Evolutionary conservation across 2,113 vertebrate species (phyloP), one percentile per base, ranked within the genome.

Genomic region (Pseudois nayaur): DNA sequence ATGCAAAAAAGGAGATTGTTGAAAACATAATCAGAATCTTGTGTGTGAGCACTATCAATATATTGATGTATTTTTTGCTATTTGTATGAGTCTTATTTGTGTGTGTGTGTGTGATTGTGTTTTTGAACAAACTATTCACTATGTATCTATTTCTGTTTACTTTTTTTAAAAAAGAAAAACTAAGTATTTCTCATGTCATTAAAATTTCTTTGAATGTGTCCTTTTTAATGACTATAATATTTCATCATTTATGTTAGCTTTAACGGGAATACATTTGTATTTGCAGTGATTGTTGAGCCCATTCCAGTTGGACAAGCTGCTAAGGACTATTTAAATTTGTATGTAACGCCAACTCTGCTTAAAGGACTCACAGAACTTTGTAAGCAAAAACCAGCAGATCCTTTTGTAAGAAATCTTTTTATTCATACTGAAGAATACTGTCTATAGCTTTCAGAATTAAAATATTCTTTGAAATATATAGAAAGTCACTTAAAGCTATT

Each of bases 341-440:
- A 98, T 23, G 98, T 99, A 19, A 99, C 98, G 85, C 99, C 99
- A 52, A 99, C 99, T 0, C 98, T 99, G 74, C 98, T 99, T 3
- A 97, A 94, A 13, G 99, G 99, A 97, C 99, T 99, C 91, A 99
- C 99, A 12, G 99, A 99, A 1, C 99, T 99, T 96, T 99, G 99
- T 98, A 99, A 99, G 82, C 98, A 98, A 95, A 99, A 99, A 98
- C 99, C 99, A 76, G 97, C 95, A 79, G 99, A 99, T 86, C 99
- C 99, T 17, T 98, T 99, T 96, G 99, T 99, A 98, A 36, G 99
- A 99, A 89, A 91, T 88, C 7, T 96, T 96, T 96, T 87, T 78
- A 95, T 97, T 97, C 15, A 88, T 40, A 54, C 17, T 97, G 64
- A 92, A 97, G 29, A 97, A 79, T 96, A 82, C 29, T 98, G 50